phyloP scores from a whole-genome alignment of 2,888 invertebrate species.

The Conomelus anceps region DNA sequence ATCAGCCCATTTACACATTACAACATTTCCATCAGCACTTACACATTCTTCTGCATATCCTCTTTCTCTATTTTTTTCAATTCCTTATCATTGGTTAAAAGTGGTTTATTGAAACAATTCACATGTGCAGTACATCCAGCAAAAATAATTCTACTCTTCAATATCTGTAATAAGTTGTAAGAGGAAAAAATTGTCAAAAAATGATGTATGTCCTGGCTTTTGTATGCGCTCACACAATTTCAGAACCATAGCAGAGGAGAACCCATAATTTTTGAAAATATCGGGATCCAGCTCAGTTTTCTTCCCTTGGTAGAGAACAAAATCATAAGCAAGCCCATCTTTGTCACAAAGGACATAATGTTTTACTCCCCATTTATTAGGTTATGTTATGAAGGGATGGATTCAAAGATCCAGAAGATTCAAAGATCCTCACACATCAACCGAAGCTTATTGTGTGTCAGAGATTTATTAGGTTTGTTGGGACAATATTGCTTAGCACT shows the following conservation, averaged over 20 bases:
- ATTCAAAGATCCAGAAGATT: too few relatives aligned
- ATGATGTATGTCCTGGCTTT: slow-evolving; percentile 10
- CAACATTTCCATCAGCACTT: slow-evolving; percentile 4
- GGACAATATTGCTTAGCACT: slow-evolving; percentile 36
- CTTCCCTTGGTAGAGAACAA: slow-evolving; percentile 35
- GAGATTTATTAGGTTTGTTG: too few relatives aligned
- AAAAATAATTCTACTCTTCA: slow-evolving; percentile 10
- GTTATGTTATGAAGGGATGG: slow-evolving; percentile 36
- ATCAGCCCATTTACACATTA: slow-evolving; percentile 14
- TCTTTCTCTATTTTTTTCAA: background rate
- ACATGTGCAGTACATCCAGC: slow-evolving; percentile 8
- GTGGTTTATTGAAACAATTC: slow-evolving; percentile 12
- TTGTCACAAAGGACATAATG: slow-evolving; percentile 33
- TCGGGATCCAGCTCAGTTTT: slow-evolving; percentile 30
- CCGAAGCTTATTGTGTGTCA: too few relatives aligned
- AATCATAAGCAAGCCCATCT: slow-evolving; percentile 35
- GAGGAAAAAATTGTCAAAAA: slow-evolving; percentile 32
- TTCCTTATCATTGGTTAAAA: slow-evolving; percentile 11
- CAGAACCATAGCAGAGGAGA: slow-evolving; percentile 26
- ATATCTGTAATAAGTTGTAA: slow-evolving; percentile 15
- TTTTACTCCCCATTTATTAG: slow-evolving; percentile 36
- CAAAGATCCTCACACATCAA: too few relatives aligned
- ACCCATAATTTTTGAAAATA: slow-evolving; percentile 20
- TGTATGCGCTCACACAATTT: slow-evolving; percentile 18
- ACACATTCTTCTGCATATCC: slow-evolving; percentile 15